Base-by-base conservation (phyloP, 2,888 invertebrate genomes). In the Isotomurus palustris region DNA sequence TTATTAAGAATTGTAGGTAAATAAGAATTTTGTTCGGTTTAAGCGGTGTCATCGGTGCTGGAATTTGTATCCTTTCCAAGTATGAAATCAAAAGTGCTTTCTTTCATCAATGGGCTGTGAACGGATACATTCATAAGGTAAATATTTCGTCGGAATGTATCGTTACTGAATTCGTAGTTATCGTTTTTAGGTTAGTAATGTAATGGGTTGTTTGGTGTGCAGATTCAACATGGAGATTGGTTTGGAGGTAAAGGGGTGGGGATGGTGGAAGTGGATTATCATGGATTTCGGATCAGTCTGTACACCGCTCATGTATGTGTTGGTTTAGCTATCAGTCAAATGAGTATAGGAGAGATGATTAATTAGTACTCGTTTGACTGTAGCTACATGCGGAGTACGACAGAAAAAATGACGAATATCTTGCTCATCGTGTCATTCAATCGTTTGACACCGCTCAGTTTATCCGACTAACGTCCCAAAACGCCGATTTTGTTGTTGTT, bases 191-290 rank as follows among this genome's bases (percentile, higher is more conserved):
- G n/a, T 43, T 22, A 19, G 6, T 43, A 32, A 32, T 32, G 32
- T 8, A 32, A 32, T 10, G 14, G 8, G 32, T 32, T 22, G 24
- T 43, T 44, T 50, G 12, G 8, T 19, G n/a, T n/a, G n/a, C 36
- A 68, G 78, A 78, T 95, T 62, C 90, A 91, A 65, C 97, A 97
- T 74, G 97, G 93, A 1, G 99, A 99, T 76, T 99, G 99, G 99
- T 97, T 93, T 77, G 96, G 94, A 36, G 96, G 96, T 3, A 99
- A 99, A 80, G 94, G 92, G 12, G 84, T 93, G 38, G 92, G 91
- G 2, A 77, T 93, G 22, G 91, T 90, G 73, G 82, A 83, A 71
- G 80, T 92, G 40, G 80, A 82, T 68, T 79, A 84, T 58, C 79
- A 83, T 27, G 83, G 86, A 58, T 79, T 84, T 65, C 78, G 79